A percentile compares a stretch with the other conserved stretches of the same genome.
Evolutionary conservation across 2,888 invertebrate genomes (phyloP).

Genomic region (Calameuta pallipes): DNA sequence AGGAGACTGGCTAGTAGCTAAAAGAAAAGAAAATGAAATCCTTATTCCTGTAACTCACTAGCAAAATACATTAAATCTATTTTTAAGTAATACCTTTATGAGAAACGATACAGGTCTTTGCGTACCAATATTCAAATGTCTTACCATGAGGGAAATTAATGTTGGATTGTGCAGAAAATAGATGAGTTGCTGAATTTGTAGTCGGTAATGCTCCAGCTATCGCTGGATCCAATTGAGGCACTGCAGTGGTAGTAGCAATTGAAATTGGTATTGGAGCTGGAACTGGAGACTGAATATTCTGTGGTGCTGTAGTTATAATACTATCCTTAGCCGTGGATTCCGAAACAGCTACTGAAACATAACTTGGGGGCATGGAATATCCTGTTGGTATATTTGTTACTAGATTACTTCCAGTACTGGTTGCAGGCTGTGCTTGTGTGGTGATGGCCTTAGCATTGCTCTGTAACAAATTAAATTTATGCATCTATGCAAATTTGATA

Average conservation of each 20-base stretch:
- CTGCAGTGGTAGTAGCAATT: slow-evolving; percentile 21
- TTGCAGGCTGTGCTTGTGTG: slow-evolving; percentile 26
- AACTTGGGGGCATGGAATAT: slow-evolving; percentile 50
- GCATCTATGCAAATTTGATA: background rate
- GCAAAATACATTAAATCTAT: slow-evolving; percentile 7
- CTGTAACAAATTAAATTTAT: slow-evolving; percentile 22
- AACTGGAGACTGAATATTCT: slow-evolving; percentile 25
- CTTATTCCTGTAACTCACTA: background rate
- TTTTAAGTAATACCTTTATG: background rate
- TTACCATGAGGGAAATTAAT: slow-evolving; percentile 43
- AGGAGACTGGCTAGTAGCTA: slow-evolving; percentile 32
- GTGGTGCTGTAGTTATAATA: slow-evolving; percentile 10
- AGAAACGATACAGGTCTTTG: background rate
- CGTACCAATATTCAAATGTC: slow-evolving; percentile 14
- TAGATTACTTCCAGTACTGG: slow-evolving; percentile 7
- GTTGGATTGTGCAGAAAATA: slow-evolving; percentile 39
- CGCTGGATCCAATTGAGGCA: slow-evolving; percentile 68
- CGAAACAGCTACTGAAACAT: slow-evolving; percentile 28
- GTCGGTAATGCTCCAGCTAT: slow-evolving; percentile 68
- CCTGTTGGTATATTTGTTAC: slow-evolving; percentile 42
- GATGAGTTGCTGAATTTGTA: slow-evolving; percentile 46
- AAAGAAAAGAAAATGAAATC: slow-evolving; percentile 15
- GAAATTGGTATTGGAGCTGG: slow-evolving; percentile 25
- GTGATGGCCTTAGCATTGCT: slow-evolving; percentile 28
- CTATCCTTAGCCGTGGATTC: slow-evolving; percentile 16